Conservation (phyloP, 2,797 vertebrate genomes). For the Cygnus olor region DNA sequence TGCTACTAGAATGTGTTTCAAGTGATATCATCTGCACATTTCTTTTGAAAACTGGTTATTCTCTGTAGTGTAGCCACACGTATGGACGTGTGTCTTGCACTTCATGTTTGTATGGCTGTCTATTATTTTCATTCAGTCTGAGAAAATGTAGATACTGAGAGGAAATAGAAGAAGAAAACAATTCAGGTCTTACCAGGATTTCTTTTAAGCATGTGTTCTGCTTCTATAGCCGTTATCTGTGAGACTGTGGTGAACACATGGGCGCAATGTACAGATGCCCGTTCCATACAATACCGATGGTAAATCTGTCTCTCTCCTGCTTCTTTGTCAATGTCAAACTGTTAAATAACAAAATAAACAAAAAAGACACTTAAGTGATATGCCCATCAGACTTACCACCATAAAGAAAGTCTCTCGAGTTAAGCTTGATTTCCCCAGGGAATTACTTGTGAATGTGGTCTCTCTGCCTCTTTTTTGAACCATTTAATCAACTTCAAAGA, state of each 20-base stretch:
- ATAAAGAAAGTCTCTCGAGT: background rate
- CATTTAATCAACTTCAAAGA: background rate
- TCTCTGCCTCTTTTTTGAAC: background rate
- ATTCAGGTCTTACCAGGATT: constrained; percentile 84
- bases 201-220: constrained; percentile 92
- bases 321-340: constrained; percentile 95
- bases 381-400: background rate
- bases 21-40: background rate
- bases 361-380: background rate
- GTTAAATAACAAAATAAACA: constrained; percentile 1
- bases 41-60: background rate
- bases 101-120: background rate
- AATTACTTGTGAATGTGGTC: background rate
- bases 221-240: constrained; percentile 94
- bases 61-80: background rate
- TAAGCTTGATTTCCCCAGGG: background rate
- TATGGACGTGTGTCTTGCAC: background rate
- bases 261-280: constrained; percentile 91
- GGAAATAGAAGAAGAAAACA: background rate
- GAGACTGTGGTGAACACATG: constrained; percentile 96
- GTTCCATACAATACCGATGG: constrained; percentile 95
- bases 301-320: constrained; percentile 96
- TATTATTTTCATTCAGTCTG: background rate
- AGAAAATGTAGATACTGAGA: background rate
- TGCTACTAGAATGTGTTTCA: background rate